phyloP scores from a whole-genome alignment of 2,797 vertebrate species.

The Leucoraja ocellata region DNA sequence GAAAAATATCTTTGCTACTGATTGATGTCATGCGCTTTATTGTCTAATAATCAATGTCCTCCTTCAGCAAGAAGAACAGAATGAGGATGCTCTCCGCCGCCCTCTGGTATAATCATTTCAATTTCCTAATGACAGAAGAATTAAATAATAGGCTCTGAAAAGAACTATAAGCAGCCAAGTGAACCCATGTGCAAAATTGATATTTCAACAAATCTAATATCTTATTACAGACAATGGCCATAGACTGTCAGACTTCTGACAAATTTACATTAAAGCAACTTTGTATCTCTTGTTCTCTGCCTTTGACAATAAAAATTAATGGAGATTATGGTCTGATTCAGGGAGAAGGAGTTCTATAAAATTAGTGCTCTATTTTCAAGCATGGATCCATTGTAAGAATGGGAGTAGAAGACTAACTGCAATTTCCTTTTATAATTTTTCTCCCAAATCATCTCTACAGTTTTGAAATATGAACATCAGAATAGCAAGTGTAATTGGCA shows the following conservation, averaged over 20 bases:
- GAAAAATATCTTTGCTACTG: not conserved
- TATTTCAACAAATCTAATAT: constrained; percentile 70
- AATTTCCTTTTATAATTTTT: not conserved
- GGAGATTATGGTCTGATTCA: constrained; percentile 38
- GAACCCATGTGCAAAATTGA: constrained; percentile 83
- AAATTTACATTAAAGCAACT: constrained; percentile 49
- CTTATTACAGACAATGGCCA: constrained; percentile 53
- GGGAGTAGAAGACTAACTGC: not conserved
- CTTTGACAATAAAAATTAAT: constrained; percentile 32
- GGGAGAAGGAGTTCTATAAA: constrained; percentile 32
- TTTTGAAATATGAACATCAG: not conserved
- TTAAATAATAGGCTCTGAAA: constrained; percentile 62
- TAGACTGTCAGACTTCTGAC: constrained; percentile 44
- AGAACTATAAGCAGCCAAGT: constrained; percentile 64
- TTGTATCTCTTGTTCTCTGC: constrained; percentile 42
- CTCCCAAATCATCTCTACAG: too few relatives aligned
- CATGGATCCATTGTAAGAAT: constrained; percentile 39
- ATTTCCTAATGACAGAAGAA: constrained; percentile 76
- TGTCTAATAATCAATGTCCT: constrained; percentile 36
- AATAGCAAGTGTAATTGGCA: not conserved
- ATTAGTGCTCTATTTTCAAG: constrained; percentile 41
- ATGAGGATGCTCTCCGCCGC: constrained; percentile 52
- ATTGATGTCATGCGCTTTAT: not conserved
- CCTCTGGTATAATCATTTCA: constrained; percentile 67
- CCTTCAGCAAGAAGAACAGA: constrained; percentile 46